Conservation (phyloP, 2,113 vertebrate species). For the Sialia sialis region DNA sequence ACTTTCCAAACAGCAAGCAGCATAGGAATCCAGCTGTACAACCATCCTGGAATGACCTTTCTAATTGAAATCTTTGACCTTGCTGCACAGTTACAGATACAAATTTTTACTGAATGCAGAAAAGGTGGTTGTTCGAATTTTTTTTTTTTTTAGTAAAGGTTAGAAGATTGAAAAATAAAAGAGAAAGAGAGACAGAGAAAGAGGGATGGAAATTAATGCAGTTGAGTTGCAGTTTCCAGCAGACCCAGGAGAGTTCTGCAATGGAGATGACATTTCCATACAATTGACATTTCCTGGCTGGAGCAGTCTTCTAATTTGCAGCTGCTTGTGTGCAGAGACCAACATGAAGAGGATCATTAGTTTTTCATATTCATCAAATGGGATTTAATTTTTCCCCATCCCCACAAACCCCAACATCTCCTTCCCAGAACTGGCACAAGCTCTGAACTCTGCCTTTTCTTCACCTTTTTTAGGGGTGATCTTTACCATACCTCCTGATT, state of each 20-base stretch:
- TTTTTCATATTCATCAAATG: conserved; percentile 27
- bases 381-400: neutral
- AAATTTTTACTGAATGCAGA: neutral
- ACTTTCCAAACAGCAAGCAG: neutral
- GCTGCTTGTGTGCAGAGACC: conserved; percentile 18
- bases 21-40: neutral
- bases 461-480: neutral
- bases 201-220: conserved; percentile 46
- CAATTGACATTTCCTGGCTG: conserved; percentile 52
- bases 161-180: conserved; percentile 41
- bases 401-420: neutral
- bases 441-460: neutral
- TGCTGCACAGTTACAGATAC: conserved; percentile 4
- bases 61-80: conserved; percentile 50
- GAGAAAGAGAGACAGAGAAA: neutral
- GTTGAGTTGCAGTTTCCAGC: neutral
- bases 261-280: conserved; percentile 64
- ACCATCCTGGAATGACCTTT: conserved; percentile 16
- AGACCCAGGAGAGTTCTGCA: conserved; percentile 13
- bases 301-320: conserved; percentile 41
- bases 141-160: neutral
- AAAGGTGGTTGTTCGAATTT: neutral
- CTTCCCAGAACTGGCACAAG: neutral
- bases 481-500: neutral
- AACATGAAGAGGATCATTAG: conserved; percentile 45